Base-by-base conservation (phyloP, 2,797 vertebrate species). In the Pipistrellus pipistrellus region DNA sequence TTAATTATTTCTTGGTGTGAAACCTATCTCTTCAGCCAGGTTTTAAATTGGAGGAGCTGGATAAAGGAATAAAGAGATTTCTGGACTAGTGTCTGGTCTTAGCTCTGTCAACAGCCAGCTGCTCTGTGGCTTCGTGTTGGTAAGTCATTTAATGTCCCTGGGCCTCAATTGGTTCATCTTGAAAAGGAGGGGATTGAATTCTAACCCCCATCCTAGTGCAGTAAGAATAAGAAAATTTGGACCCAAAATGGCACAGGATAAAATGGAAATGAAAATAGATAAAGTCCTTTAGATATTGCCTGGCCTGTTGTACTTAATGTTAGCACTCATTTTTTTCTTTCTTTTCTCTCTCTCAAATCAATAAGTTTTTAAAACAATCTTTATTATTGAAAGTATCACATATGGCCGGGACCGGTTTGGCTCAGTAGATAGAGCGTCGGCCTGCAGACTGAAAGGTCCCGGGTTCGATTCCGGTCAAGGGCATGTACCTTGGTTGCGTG, bases 31-130 rank as follows among this genome's bases (percentile, higher is more conserved):
- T 48, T 75, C 23, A 35, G 76, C 68, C 90, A 91, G 35, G 51
- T 59, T 95, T 95, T 95, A 87, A 69, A 59, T 10, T 68, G 51
- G 62, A 95, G 75, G 78, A 85, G 69, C 30, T 75, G 46, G 55
- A 92, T 23, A 27, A 84, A 72, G 46, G 30, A 81, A 57, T 38
- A 73, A 83, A 69, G 82, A 80, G 25, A 25, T 38, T 46, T 83
- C 51, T 59, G 59, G 27, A 66, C 68, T 59, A 66, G 30, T n/a
- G n/a, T 91, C 72, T 48, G 14, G 53, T 15, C 66, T 91, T 51
- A 53, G 57, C 35, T 83, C 71, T 80, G 59, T 57, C 55, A 51
- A 38, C 14, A 46, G 27, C 17, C 30, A 48, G 27, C 30, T 62
- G 64, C 41, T 83, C 2, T 41, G 10, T 64, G 21, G 78, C n/a